A percentile compares a stretch with the other conserved stretches of the same genome.
Conservation (phyloP, 2,113 vertebrate genomes). For the Nannobrachium achirus region DNA sequence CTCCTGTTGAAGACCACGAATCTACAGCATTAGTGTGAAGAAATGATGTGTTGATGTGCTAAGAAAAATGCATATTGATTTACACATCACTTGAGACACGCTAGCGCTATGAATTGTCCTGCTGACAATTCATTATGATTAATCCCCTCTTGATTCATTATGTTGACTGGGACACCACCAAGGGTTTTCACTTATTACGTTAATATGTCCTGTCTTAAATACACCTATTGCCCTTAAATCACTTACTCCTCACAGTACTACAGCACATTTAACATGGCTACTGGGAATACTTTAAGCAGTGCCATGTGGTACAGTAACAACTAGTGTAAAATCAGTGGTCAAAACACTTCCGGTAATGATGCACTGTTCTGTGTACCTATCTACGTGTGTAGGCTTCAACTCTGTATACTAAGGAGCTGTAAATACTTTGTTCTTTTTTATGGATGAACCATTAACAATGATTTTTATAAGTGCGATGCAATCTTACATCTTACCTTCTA, state of each 20-base stretch:
- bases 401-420: neutral
- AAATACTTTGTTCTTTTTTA: neutral
- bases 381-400: neutral
- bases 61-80: too few relatives aligned
- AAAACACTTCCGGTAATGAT: neutral
- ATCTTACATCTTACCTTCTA: neutral
- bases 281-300: neutral
- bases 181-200: neutral
- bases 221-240: conserved; percentile 67
- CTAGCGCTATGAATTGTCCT: too few relatives aligned
- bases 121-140: too few relatives aligned
- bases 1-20: too few relatives aligned
- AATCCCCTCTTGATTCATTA: neutral
- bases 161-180: conserved; percentile 2
- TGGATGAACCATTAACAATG: conserved; percentile 24
- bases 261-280: neutral
- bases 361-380: neutral
- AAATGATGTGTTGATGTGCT: neutral
- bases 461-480: conserved; percentile 24
- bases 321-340: neutral
- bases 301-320: neutral
- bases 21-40: neutral
- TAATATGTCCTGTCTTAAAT: conserved; percentile 55
- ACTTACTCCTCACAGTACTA: conserved; percentile 8
- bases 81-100: too few relatives aligned